phyloP scores from a whole-genome alignment of 2,113 vertebrate genomes.

The Tachycineta bicolor region DNA sequence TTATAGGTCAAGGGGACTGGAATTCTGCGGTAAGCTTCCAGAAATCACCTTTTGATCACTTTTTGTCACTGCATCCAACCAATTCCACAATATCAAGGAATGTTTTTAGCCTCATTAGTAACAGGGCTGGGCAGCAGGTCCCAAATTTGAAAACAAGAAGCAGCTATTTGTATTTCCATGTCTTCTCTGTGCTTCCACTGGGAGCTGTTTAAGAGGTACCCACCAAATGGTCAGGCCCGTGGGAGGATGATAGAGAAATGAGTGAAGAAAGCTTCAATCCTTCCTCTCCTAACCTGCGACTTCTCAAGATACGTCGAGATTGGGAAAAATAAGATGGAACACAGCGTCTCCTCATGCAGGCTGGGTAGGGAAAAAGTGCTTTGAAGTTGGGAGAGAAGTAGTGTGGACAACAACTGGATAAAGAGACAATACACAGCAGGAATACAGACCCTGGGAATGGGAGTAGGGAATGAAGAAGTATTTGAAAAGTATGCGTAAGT shows the following conservation, averaged over 20 bases:
- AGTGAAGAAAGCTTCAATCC: background rate
- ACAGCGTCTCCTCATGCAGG: background rate
- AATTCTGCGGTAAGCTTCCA: background rate
- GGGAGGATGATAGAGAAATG: background rate
- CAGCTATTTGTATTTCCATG: background rate
- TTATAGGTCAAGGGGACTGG: background rate
- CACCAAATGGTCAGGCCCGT: background rate
- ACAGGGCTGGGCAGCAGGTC: background rate
- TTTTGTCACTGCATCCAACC: background rate
- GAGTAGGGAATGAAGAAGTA: background rate
- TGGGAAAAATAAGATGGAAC: background rate
- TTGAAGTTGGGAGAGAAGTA: background rate
- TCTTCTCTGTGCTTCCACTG: background rate
- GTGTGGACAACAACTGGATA: background rate
- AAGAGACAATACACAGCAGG: background rate
- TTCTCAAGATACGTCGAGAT: background rate
- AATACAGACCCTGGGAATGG: background rate
- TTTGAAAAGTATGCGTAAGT: background rate
- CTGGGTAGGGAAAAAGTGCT: background rate
- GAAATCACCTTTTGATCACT: background rate
- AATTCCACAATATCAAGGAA: background rate
- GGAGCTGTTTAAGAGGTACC: background rate
- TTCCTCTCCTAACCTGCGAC: background rate
- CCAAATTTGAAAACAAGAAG: background rate
- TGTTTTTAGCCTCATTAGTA: background rate